Evolutionary conservation across 2,888 invertebrate species (phyloP).

Genomic region (Ophioninae sp.): DNA sequence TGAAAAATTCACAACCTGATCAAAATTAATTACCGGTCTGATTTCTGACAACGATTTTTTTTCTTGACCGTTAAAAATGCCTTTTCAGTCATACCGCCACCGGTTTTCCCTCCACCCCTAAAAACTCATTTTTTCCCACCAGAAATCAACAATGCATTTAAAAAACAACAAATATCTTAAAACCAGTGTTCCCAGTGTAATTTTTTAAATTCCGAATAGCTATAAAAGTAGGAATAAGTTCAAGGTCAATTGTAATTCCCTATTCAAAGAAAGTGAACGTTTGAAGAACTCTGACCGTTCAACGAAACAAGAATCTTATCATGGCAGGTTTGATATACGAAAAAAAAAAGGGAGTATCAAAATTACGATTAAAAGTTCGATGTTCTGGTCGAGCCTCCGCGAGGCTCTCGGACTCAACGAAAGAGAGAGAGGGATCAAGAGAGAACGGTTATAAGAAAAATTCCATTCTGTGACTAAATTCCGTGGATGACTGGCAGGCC

Average conservation of each 20-base stretch:
- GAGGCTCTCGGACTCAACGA: conserved; percentile 15
- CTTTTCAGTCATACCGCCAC: too few species aligned
- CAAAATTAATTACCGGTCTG: too few species aligned
- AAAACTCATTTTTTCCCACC: too few species aligned
- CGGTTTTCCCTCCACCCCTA: too few species aligned
- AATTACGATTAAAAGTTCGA: conserved; percentile 57
- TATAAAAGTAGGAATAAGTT: neutral
- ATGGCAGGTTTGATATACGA: conserved; percentile 7
- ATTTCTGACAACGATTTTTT: too few species aligned
- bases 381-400: conserved; percentile 28
- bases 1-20: too few species aligned
- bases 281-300: conserved; percentile 2
- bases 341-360: conserved; percentile 48
- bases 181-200: too few species aligned
- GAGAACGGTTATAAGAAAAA: conserved; percentile 74
- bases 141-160: too few species aligned
- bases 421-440: conserved; percentile 61
- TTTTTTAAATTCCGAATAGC: neutral
- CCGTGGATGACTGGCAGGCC: conserved; percentile 77
- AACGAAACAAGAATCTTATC: conserved; percentile 20
- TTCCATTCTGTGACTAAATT: conserved; percentile 79
- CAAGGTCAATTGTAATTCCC: neutral
- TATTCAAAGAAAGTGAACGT: neutral
- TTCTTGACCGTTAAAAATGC: too few species aligned
- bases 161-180: too few species aligned